Base-by-base conservation (phyloP, 2,113 vertebrate species). In the Panthera tigris region DNA sequence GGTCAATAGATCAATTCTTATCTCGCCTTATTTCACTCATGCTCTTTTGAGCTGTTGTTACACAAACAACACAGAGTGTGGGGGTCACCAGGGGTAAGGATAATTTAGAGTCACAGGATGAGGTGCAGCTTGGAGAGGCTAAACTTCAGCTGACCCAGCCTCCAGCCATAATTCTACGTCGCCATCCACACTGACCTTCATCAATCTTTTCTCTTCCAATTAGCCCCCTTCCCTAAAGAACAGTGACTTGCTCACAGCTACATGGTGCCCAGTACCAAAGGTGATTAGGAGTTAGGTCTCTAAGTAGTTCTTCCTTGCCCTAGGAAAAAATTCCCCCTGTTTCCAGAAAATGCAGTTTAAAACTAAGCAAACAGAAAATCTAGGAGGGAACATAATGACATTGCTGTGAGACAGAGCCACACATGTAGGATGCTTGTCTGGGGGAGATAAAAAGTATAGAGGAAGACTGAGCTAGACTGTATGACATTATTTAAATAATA, bases 191-290 rank as follows among this genome's bases (percentile, higher is more conserved):
- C 80, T 93, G 95, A 68, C 93, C 96, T 82, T 79, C 98, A 98
- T 98, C 97, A 97, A 98, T 97, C 98, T 97, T 97, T 33, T 91
- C n/a, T 94, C 85, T 97, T 98, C 96, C 95, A 96, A 94, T 97
- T 98, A 98, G 95, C 71, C 81, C 85, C 78, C 78, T 97, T 96
- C 88, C 91, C 71, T 65, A 55, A 95, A 96, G 91, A 96, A 71
- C 84, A 85, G 94, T 73, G 85, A 81, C 95, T 96, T 39, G 11
- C 80, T 84, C 88, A 69, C 71, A 41, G 91, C 88, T 96, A 66
- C 10, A 36, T 0, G n/a, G 86, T 69, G 33, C 11, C 92, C 84
- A 85, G 87, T 66, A 95, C 81, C 95, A 97, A 81, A 95, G 97
- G 88, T 97, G 98, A 97, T 98, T 97, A 98, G 68, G 86, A 95